Conservation (phyloP, 1,140 invertebrate genomes). For the Helicorthomorpha holstii region DNA sequence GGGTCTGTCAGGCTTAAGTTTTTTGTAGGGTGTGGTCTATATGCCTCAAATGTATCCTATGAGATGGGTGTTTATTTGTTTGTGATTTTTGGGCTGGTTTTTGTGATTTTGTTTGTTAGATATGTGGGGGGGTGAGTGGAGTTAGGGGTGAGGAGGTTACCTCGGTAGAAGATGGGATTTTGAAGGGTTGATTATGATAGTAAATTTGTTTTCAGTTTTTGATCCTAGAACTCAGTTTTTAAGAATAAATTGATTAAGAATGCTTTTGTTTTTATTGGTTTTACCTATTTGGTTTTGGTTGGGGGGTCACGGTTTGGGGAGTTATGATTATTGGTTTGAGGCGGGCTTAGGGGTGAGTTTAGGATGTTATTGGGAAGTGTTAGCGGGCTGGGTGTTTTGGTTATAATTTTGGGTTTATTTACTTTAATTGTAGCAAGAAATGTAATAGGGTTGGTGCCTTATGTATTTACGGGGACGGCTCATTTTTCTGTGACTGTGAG, state of each 20-base stretch:
- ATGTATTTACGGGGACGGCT: constrained; percentile 43
- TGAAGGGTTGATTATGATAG: constrained; percentile 17
- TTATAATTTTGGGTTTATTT: constrained; percentile 28
- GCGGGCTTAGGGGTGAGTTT: constrained; percentile 8
- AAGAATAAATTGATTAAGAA: constrained; percentile 12
- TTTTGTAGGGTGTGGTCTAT: constrained; percentile 13
- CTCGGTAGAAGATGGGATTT: neutral
- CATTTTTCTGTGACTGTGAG: constrained; percentile 36
- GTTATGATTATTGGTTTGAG: neutral
- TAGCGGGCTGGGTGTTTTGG: constrained; percentile 7
- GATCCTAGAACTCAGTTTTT: constrained; percentile 15
- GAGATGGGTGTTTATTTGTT: constrained; percentile 12
- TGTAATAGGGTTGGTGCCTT: constrained; percentile 43
- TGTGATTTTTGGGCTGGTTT: constrained; percentile 4
- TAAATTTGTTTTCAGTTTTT: constrained; percentile 21
- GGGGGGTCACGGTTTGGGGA: neutral
- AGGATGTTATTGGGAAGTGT: constrained; percentile 11
- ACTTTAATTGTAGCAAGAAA: constrained; percentile 36
- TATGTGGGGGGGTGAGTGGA: neutral
- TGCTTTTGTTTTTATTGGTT: constrained; percentile 12
- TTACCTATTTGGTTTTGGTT: constrained; percentile 9
- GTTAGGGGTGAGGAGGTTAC: neutral
- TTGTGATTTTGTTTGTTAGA: neutral
- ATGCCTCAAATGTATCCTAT: constrained; percentile 20
- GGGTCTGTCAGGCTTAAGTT: constrained; percentile 19